phyloP scores from a whole-genome alignment of 37 sponge, comb jelly and placozoan species.

The Chondrosia reniformis region DNA sequence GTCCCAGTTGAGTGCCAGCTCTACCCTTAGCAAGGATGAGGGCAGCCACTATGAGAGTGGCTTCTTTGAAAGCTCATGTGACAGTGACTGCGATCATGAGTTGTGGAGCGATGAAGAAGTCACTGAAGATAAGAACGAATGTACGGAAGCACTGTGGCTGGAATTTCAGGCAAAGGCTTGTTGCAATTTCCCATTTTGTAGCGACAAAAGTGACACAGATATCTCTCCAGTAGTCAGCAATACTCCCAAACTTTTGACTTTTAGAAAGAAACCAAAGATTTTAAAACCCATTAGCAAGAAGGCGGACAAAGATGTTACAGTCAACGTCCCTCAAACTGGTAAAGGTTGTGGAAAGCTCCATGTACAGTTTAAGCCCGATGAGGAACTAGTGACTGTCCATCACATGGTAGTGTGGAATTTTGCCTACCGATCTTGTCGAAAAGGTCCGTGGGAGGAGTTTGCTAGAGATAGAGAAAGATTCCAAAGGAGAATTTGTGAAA shows the following conservation, averaged over 20 bases:
- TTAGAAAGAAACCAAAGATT: neutral
- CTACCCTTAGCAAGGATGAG: too few relatives aligned
- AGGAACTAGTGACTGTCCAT: constrained; percentile 26
- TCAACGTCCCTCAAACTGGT: neutral
- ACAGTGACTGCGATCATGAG: neutral
- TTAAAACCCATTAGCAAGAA: too few relatives aligned
- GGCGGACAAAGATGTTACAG: neutral
- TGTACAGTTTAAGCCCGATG: constrained; percentile 29
- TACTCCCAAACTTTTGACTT: neutral
- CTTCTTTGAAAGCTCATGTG: constrained; percentile 12
- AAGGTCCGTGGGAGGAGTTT: constrained; percentile 55
- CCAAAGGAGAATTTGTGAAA: neutral
- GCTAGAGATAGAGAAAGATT: constrained; percentile 44
- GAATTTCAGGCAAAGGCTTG: neutral
- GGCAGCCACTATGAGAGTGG: constrained; percentile 27
- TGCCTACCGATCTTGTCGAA: constrained; percentile 39
- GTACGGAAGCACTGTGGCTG: neutral
- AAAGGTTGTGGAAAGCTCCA: constrained; percentile 1
- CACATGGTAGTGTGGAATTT: constrained; percentile 40
- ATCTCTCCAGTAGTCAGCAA: neutral
- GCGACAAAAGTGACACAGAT: neutral
- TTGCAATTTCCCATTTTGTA: constrained; percentile 6
- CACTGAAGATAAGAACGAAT: neutral
- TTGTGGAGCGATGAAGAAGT: neutral
- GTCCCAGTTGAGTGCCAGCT: too few relatives aligned